Base-by-base conservation (phyloP, 2,888 invertebrate species). In the Campoletis raptor region DNA sequence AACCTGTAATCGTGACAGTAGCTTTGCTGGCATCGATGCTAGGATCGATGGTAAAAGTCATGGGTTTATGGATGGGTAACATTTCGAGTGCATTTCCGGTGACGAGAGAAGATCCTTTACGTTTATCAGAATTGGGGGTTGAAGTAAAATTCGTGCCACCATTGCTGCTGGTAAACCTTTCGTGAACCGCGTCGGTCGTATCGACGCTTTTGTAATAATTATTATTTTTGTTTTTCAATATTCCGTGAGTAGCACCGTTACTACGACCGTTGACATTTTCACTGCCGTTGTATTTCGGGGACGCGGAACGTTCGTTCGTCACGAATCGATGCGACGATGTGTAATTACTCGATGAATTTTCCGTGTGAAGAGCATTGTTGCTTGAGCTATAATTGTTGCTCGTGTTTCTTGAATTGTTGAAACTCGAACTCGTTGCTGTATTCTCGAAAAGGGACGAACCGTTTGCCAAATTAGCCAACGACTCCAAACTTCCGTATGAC, bases 401-500 rank as follows among this genome's bases (percentile, higher is more conserved):
- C 73, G 88, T 91, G 88, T 87, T 93, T 85, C 89, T 92, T 85
- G 85, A 94, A 85, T 88, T 94, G 90, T 88, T 90, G 78, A 85
- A 82, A 92, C 30, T 94, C 89, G 87, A 95, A 95, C 93, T 96
- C 95, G 94, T 96, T 96, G 90, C 95, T 95, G 89, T 95, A 93
- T 40, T 92, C 81, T 95, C 95, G 0, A 95, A 94, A 85, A 95
- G 95, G 52, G 96, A 92, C 88, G 96, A 95, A 61, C 95, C 95
- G 89, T 97, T 96, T 0, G 97, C 96, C 90, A 97, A 94, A 92
- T 97, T 97, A 21, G 96, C 96, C 81, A 96, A 94, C 0, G 97
- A 96, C 92, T 97, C 97, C 81, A 97, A 94, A 90, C 97, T 97
- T 89, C 96, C 95, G 90, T 96, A 95, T 0, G 96, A 97, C 70